Evolutionary conservation across 2,797 vertebrate species (phyloP).

Genomic region (Pangasius larnaudii): DNA sequence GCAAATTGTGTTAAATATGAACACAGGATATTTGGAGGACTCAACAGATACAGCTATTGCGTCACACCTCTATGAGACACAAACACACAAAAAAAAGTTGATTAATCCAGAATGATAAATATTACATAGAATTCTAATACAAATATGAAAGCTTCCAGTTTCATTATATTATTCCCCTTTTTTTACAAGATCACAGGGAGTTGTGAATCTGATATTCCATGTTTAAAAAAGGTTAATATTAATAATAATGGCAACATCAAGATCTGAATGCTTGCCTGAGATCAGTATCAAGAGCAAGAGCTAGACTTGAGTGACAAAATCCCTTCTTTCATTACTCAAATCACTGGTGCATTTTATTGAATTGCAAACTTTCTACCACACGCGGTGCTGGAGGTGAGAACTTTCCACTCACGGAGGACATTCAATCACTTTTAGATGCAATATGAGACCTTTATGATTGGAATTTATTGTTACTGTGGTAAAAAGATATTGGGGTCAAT

Average conservation of each 20-base stretch:
- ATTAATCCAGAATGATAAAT: background rate
- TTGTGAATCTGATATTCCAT: background rate
- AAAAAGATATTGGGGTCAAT: conserved; percentile 30
- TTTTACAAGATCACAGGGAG: background rate
- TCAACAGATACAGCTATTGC: background rate
- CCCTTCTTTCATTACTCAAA: conserved; percentile 73
- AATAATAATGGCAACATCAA: background rate
- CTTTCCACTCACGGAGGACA: conserved; percentile 66
- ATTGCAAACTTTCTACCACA: conserved; percentile 72
- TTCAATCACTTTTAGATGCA: conserved; percentile 44
- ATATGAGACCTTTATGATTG: conserved; percentile 27
- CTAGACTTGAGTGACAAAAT: conserved; percentile 55
- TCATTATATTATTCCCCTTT: background rate
- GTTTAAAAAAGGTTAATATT: background rate
- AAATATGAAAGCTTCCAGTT: background rate
- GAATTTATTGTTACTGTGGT: conserved; percentile 34
- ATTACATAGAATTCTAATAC: background rate
- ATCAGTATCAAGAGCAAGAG: conserved; percentile 32
- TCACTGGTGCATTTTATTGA: conserved; percentile 76
- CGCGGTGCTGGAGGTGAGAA: conserved; percentile 66
- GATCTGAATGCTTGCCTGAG: background rate
- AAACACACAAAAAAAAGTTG: background rate
- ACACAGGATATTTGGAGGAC: background rate
- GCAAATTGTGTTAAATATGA: background rate
- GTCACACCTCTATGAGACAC: background rate